Evolutionary conservation across 2,113 vertebrate species (phyloP).

Genomic region (Colius striatus): DNA sequence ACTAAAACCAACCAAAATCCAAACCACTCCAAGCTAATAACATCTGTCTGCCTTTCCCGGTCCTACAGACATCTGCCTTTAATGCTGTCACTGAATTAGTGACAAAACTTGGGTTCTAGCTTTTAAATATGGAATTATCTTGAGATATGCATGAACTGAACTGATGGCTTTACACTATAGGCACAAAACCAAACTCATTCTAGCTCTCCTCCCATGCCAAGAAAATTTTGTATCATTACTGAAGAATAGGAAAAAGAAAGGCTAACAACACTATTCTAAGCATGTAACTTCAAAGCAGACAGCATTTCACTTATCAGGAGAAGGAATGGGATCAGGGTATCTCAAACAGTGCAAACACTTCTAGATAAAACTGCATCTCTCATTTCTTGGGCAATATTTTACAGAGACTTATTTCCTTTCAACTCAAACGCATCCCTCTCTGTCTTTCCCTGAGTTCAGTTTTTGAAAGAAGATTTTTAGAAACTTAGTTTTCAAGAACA

Average conservation of each 20-base stretch:
- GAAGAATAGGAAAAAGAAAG: not conserved
- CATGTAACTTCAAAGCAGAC: not conserved
- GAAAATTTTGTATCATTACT: not conserved
- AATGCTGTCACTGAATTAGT: not conserved
- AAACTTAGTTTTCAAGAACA: not conserved
- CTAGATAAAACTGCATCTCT: not conserved
- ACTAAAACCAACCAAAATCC: not conserved
- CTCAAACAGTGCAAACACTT: not conserved
- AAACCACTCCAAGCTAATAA: not conserved
- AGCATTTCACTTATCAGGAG: not conserved
- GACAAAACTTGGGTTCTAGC: not conserved
- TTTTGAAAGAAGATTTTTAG: not conserved
- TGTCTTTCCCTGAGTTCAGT: not conserved
- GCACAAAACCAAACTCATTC: not conserved
- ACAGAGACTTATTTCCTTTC: not conserved
- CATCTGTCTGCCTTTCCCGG: not conserved
- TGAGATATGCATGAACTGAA: not conserved
- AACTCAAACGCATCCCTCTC: not conserved
- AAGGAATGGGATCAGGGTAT: not conserved
- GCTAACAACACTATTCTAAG: not conserved
- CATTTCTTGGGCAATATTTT: not conserved
- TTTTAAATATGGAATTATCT: not conserved
- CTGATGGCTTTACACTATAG: not conserved
- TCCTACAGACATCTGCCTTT: not conserved
- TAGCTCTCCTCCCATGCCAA: not conserved